These are phyloP conservation scores for Cyprinodon variegatus DNA, from an alignment of 2,113 vertebrate genomes.

Conservation along the genomic window DNA sequence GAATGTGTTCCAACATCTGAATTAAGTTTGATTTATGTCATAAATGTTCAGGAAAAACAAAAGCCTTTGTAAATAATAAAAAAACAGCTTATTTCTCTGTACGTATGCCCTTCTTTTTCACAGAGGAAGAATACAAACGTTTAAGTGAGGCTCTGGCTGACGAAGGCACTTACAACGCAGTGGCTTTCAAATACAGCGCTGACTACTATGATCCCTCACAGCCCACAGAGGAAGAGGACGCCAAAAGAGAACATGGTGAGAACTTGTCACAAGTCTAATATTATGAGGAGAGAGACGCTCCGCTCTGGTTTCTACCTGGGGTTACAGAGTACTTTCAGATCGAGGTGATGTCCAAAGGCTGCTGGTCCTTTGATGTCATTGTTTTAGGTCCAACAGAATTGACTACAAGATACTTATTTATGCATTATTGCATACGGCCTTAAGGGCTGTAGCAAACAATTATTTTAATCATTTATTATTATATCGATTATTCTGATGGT, in stretches of 20 bases:
- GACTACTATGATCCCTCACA: constrained; percentile 99
- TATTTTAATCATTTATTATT: no score
- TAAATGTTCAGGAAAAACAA: no score
- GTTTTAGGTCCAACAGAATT: no score
- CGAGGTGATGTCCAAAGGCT: no score
- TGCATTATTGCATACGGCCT: neutral
- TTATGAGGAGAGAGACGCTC: no score
- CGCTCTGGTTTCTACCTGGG: neutral
- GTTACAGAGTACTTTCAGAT: neutral
- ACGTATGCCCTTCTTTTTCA: constrained; percentile 3
- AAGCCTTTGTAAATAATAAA: no score
- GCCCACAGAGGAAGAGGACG: constrained; percentile 95
- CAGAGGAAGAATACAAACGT: constrained; percentile 99
- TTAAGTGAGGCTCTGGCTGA: constrained; percentile 95
- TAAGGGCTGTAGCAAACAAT: no score
- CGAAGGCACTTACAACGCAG: constrained; percentile 92
- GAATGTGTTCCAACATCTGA: neutral
- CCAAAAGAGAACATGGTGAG: constrained; percentile 85
- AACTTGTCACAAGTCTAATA: neutral
- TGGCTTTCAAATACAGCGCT: constrained; percentile 93
- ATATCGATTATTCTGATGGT: no score
- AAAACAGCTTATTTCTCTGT: neutral
- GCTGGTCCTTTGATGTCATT: no score
- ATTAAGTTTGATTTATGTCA: neutral
- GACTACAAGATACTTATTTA: neutral